Evolutionary conservation across 2,797 vertebrate genomes (phyloP).

Genomic region (Poecilia velifera): DNA sequence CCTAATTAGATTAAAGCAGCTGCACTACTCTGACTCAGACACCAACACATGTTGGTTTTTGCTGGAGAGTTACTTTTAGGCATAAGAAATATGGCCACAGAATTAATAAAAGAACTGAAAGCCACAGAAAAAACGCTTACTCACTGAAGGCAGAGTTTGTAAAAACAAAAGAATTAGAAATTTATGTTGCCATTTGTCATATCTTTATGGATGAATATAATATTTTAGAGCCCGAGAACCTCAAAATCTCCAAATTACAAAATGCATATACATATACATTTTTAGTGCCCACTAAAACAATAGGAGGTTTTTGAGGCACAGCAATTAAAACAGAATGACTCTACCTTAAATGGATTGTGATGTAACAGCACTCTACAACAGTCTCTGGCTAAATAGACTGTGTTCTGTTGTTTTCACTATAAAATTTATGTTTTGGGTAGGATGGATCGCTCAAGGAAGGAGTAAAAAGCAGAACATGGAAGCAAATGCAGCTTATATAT

Average conservation of each 20-base stretch:
- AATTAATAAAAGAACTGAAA: neutral
- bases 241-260: neutral
- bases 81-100: neutral
- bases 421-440: neutral
- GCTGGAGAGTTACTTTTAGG: neutral
- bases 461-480: neutral
- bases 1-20: neutral
- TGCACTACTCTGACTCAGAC: neutral
- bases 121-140: neutral
- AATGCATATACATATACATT: neutral
- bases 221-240: neutral
- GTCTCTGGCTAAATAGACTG: neutral
- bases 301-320: neutral
- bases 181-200: neutral
- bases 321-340: neutral
- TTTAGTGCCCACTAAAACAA: neutral
- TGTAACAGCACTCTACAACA: neutral
- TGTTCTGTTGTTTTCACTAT: neutral
- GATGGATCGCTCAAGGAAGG: neutral
- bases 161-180: neutral
- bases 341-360: neutral
- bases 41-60: neutral
- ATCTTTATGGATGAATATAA: neutral
- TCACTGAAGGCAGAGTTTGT: neutral
- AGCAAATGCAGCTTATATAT: neutral